phyloP scores from a whole-genome alignment of 2,888 invertebrate genomes.

The Carterocephalus palaemon region DNA sequence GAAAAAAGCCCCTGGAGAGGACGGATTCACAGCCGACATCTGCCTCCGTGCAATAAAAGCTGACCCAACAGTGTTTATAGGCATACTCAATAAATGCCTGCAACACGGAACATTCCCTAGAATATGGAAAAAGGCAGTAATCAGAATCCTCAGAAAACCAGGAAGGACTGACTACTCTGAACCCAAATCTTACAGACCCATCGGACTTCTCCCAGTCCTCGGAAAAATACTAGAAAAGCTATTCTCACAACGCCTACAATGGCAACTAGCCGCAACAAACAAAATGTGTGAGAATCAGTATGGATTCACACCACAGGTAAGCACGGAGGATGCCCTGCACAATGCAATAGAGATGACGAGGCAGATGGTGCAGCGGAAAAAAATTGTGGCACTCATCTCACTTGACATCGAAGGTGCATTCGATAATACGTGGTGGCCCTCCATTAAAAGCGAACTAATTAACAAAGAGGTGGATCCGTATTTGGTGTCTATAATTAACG shows the following conservation, averaged over 20 bases:
- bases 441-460: background rate
- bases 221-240: background rate
- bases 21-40: background rate
- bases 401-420: background rate
- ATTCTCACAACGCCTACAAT: background rate
- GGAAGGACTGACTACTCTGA: too few relatives aligned
- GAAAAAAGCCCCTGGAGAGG: background rate
- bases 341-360: background rate
- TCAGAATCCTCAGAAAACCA: background rate
- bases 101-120: background rate
- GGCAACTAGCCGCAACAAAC: background rate
- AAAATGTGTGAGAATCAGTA: background rate
- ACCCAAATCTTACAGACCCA: too few relatives aligned
- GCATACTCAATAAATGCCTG: background rate
- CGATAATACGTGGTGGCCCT: background rate
- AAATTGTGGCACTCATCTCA: background rate
- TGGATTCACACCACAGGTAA: background rate
- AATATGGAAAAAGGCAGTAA: background rate
- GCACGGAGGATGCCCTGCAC: too few relatives aligned
- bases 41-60: too few relatives aligned
- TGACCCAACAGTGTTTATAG: background rate
- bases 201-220: background rate
- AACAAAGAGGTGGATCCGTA: background rate
- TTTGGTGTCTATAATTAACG: background rate
- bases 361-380: background rate